Evolutionary conservation across 2,888 invertebrate genomes (phyloP).

Genomic region (Drosophila parthenogenetica): DNA sequence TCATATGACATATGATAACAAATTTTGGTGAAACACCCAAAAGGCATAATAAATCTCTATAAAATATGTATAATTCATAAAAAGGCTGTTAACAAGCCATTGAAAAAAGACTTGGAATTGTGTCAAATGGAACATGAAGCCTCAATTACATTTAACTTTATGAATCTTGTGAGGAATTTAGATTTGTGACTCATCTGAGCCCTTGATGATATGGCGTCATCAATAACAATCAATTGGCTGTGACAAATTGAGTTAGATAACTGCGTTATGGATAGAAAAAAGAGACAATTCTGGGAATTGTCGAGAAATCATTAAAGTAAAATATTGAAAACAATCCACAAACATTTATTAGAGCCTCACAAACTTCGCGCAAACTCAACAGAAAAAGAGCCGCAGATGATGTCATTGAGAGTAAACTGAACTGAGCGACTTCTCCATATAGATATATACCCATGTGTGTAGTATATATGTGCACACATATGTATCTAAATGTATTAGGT

Average conservation of each 20-base stretch:
- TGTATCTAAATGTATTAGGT: conserved; percentile 53
- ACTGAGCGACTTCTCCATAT: conserved; percentile 59
- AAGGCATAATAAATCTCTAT: conserved; percentile 14
- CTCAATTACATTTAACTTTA: conserved; percentile 40
- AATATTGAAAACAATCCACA: conserved; percentile 39
- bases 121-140: conserved; percentile 62
- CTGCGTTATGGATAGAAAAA: conserved; percentile 9
- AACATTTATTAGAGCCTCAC: conserved; percentile 29
- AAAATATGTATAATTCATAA: conserved; percentile 22
- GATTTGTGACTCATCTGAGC: conserved; percentile 38
- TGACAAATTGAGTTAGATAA: conserved; percentile 67
- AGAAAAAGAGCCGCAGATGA: conserved; percentile 53
- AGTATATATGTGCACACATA: neutral
- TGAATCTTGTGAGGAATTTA: conserved; percentile 21
- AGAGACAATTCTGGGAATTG: conserved; percentile 9
- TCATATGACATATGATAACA: too few relatives aligned
- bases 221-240: conserved; percentile 79
- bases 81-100: conserved; percentile 54
- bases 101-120: conserved; percentile 32
- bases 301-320: conserved; percentile 21
- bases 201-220: conserved; percentile 57
- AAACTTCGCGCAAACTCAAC: conserved; percentile 35
- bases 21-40: too few relatives aligned
- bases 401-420: conserved; percentile 56
- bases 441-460: neutral